Conservation (phyloP, 2,113 vertebrate species). For the Thomomys bottae region DNA sequence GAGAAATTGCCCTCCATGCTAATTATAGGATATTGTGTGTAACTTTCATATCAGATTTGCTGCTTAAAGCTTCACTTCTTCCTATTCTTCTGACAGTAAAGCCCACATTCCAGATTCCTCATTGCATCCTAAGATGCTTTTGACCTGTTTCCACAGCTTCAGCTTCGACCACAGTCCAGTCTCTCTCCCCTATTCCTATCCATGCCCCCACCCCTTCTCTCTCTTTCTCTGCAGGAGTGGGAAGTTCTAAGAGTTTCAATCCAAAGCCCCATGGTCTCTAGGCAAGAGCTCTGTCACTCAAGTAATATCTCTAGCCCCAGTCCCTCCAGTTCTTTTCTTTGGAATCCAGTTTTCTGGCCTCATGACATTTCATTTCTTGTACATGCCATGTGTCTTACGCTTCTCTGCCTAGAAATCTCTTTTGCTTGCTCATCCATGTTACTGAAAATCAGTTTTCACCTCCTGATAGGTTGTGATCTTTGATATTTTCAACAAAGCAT, state of each 20-base stretch:
- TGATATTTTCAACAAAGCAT: conserved; percentile 31
- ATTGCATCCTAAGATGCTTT: neutral
- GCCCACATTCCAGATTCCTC: neutral
- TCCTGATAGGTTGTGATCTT: neutral
- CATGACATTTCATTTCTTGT: neutral
- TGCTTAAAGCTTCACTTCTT: neutral
- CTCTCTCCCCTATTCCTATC: no score
- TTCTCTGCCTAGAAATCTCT: neutral
- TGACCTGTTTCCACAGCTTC: neutral
- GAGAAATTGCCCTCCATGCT: neutral
- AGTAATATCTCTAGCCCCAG: no score
- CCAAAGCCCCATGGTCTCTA: no score
- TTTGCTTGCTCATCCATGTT: neutral
- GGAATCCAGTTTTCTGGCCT: neutral
- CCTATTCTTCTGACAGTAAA: neutral
- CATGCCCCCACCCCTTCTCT: no score
- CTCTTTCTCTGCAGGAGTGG: no score
- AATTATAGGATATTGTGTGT: neutral
- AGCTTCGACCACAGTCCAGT: neutral
- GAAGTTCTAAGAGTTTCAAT: no score
- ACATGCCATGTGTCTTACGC: neutral
- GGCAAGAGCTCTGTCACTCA: no score
- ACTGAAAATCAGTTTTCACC: neutral
- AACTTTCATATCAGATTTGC: neutral
- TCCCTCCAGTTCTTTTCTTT: neutral